These are phyloP conservation scores for Pithys albifrons DNA, from an alignment of 2,113 vertebrate genomes.

Conservation along the genomic window DNA sequence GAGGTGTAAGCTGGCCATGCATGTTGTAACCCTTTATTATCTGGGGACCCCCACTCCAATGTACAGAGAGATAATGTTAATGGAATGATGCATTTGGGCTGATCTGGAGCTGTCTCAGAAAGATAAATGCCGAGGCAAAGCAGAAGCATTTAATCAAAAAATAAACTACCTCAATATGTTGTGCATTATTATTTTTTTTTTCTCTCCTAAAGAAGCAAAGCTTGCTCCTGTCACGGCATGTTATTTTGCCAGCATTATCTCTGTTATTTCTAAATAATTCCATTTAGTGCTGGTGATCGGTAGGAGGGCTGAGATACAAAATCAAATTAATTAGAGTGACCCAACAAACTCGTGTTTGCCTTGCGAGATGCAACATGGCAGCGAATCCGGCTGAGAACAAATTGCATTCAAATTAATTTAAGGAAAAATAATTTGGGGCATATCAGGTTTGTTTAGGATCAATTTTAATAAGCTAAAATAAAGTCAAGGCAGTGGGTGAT, in stretches of 20 bases:
- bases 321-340: conserved; percentile 73
- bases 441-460: conserved; percentile 77
- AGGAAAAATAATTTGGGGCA: conserved; percentile 65
- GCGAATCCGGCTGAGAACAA: conserved; percentile 61
- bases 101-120: conserved; percentile 56
- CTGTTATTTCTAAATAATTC: conserved; percentile 70
- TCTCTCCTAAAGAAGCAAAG: background rate
- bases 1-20: conserved; percentile 20
- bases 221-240: conserved; percentile 8
- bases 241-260: conserved; percentile 42
- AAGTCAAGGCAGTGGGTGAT: conserved; percentile 53
- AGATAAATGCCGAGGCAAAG: conserved; percentile 66
- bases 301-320: conserved; percentile 49
- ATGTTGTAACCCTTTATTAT: conserved; percentile 35
- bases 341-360: conserved; percentile 59
- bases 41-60: conserved; percentile 34
- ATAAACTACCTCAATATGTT: conserved; percentile 50
- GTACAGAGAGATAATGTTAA: conserved; percentile 70
- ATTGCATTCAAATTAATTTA: conserved; percentile 67
- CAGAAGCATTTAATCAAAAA: conserved; percentile 69
- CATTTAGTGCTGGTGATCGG: conserved; percentile 47
- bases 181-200: background rate
- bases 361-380: conserved; percentile 34
- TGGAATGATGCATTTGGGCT: conserved; percentile 59
- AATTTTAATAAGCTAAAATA: conserved; percentile 76